A percentile compares a stretch with the other conserved stretches of the same genome.
Evolutionary conservation across 2,113 vertebrate species (phyloP).

Genomic region (Gadus macrocephalus): DNA sequence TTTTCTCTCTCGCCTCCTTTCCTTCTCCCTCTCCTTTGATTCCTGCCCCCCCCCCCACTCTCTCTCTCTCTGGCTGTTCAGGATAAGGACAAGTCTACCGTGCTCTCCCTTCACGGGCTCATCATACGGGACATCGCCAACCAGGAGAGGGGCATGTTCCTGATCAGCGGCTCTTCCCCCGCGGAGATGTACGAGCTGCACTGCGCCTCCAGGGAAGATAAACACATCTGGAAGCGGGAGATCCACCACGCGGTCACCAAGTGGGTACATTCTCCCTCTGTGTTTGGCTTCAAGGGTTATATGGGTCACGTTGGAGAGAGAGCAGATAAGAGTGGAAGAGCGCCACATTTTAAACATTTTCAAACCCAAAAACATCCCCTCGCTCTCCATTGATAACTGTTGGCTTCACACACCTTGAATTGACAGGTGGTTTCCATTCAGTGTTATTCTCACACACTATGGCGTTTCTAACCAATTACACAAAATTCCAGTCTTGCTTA

Average conservation of each 20-base stretch:
- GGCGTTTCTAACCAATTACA: no score
- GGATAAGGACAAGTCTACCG: constrained; percentile 80
- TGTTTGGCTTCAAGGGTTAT: no score
- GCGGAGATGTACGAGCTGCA: constrained; percentile 95
- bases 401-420: no score
- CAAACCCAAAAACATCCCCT: no score
- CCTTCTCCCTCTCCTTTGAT: neutral
- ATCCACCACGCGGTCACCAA: constrained; percentile 80
- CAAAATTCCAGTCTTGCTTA: no score
- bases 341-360: no score
- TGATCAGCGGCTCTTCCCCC: constrained; percentile 78
- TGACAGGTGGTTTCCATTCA: no score
- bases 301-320: no score
- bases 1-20: neutral
- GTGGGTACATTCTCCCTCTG: constrained; percentile 52
- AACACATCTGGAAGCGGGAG: constrained; percentile 82
- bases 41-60: neutral
- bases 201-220: constrained; percentile 80
- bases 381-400: no score
- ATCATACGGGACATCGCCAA: constrained; percentile 90
- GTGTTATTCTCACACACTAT: no score
- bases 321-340: no score
- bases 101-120: constrained; percentile 84
- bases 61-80: neutral
- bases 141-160: constrained; percentile 91